Base-by-base conservation (phyloP, 1,140 invertebrate species). In the Lucilia cuprina region DNA sequence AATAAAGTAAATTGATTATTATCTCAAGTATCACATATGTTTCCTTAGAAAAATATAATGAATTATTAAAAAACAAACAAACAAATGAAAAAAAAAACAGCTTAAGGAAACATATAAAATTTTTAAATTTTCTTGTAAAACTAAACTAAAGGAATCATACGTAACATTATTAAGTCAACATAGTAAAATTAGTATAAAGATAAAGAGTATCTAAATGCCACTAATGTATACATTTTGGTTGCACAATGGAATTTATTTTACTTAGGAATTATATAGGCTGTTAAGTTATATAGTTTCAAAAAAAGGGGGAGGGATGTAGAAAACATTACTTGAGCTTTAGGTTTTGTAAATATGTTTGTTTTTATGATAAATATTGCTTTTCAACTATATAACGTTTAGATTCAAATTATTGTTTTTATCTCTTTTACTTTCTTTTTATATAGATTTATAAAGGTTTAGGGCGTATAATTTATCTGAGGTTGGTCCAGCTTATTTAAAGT, bases 281-380 rank as follows among this genome's bases (percentile, higher is more conserved):
- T 47, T 19, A 30, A n/a, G 75, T 80, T 80, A 35, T 49, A 49
- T 14, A 55, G 21, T 70, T 70, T 70, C 19, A 70, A 55, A 70
- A 70, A 21, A 19, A 9, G 65, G 21, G 65, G n/a, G n/a, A n/a
- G n/a, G n/a, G n/a, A n/a, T n/a, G n/a, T n/a, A n/a, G n/a, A 70
- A 70, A 70, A 70, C n/a, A 21, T 70, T 21, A 70, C 65, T 70
- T 70, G 65, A 70, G 65, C 65, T 70, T 70, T 21, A 12, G n/a
- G 49, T 49, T 34, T 77, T 77, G 65, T 70, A 70, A 70, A 70
- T 70, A 25, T 70, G n/a, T 70, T 19, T 70, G 13, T 80, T 50
- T 0, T 50, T 80, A 30, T 80, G 65, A 70, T 80, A 80, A 80
- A 80, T 80, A 80, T 80, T 80, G 77, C 77, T 80, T 80, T 80